These are phyloP conservation scores for Parus major DNA, from an alignment of 2,113 vertebrate genomes.

Conservation along the genomic window DNA sequence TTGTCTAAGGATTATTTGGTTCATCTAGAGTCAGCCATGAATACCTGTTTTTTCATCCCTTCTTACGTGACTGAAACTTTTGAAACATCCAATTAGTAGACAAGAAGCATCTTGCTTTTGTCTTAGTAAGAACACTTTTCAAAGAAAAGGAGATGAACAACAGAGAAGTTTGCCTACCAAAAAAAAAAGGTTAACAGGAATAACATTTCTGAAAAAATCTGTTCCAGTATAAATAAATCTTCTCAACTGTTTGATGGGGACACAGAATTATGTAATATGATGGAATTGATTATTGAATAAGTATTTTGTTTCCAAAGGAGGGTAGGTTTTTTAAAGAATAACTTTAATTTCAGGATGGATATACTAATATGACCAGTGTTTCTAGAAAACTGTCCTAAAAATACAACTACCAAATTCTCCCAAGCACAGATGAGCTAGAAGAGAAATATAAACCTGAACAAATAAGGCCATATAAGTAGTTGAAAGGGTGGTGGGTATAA, in stretches of 20 bases:
- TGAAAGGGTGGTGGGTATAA: neutral
- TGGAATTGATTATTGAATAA: neutral
- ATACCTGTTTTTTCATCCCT: neutral
- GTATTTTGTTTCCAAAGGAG: neutral
- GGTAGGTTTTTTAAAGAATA: neutral
- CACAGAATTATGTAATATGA: neutral
- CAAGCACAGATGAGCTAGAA: neutral
- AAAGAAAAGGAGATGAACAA: neutral
- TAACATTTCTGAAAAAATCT: neutral
- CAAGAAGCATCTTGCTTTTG: neutral
- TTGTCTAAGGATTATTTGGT: neutral
- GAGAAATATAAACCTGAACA: neutral
- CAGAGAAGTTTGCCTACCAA: neutral
- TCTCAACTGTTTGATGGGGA: neutral
- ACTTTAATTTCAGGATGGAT: neutral
- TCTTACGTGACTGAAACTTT: neutral
- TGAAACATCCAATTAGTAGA: neutral
- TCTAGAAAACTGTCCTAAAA: neutral
- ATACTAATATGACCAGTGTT: neutral
- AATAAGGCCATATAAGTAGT: neutral
- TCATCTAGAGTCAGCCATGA: neutral
- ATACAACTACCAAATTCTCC: neutral
- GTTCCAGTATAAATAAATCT: neutral
- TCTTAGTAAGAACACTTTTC: neutral
- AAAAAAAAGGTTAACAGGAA: neutral